phyloP scores from a whole-genome alignment of 2,113 vertebrate genomes.

The Toxotes chatareus region DNA sequence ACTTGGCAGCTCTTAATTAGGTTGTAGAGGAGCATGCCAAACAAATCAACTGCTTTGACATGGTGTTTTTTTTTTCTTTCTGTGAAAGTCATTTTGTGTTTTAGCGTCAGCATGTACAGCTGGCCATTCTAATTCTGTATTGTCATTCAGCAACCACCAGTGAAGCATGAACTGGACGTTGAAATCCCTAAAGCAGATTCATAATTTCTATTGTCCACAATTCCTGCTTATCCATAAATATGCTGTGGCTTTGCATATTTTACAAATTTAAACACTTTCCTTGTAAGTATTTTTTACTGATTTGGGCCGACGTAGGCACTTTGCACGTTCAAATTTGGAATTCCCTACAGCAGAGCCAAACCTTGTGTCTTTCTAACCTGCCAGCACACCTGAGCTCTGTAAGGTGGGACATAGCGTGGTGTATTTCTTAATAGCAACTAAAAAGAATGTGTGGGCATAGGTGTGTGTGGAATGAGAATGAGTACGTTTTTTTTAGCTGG shows the following conservation, averaged over 20 bases:
- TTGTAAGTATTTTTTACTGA: constrained; percentile 38
- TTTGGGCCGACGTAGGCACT: constrained; percentile 31
- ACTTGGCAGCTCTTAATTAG: constrained; percentile 59
- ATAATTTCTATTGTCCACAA: constrained; percentile 36
- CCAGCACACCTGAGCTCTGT: constrained; percentile 60
- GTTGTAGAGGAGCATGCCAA: constrained; percentile 41
- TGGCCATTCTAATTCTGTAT: constrained; percentile 39
- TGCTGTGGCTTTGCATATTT: constrained; percentile 59
- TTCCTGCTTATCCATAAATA: constrained; percentile 51
- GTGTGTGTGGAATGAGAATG: constrained; percentile 16
- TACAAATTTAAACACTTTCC: constrained; percentile 42
- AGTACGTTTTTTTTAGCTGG: not conserved
- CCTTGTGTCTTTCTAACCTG: constrained; percentile 57
- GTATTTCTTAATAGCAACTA: constrained; percentile 62
- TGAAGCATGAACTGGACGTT: constrained; percentile 32
- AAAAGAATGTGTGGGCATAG: constrained; percentile 23
- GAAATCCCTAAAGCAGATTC: constrained; percentile 44
- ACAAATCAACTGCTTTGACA: constrained; percentile 36
- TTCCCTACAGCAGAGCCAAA: constrained; percentile 45
- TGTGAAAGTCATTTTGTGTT: constrained; percentile 44
- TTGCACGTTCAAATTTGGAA: constrained; percentile 59
- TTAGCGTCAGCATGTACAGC: constrained; percentile 30
- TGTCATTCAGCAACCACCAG: constrained; percentile 26
- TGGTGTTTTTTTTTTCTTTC: not conserved
- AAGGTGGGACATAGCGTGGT: constrained; percentile 42